Base-by-base conservation (phyloP, 2,888 invertebrate species). In the Lasioglossum morio region DNA sequence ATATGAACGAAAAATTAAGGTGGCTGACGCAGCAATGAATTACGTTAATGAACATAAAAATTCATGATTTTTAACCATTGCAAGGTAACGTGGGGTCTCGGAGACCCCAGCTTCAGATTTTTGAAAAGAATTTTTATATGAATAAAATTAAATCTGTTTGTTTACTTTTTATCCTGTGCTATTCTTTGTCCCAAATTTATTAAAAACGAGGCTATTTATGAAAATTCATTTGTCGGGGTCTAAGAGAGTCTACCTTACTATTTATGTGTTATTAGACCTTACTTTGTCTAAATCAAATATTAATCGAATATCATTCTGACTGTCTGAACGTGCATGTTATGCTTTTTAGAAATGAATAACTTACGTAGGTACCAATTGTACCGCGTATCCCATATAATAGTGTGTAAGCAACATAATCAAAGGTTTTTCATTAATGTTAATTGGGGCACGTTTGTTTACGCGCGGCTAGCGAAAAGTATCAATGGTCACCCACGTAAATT, bases 401-500 rank as follows among this genome's bases (percentile, higher is more conserved):
- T n/a, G n/a, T n/a, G n/a, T n/a, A n/a, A n/a, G n/a, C n/a, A n/a
- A n/a, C n/a, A 3, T 4, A 4, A 46, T 46, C 46, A 5, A 53
- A n/a, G 19, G 3, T 63, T n/a, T 75, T 66, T 60, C 78, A 63
- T 78, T 69, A 72, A 53, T 23, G 34, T 48, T 4, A 30, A 34
- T 19, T n/a, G 40, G 37, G 8, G n/a, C n/a, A 14, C 48, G 34
- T 43, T 48, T 70, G 53, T 70, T 75, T 66, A 73, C 43, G 34
- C 48, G 30, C 30, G 27, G 43, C 23, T 16, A 53, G 10, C 30
- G 53, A 69, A 69, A 85, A 77, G 40, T 66, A 87, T 83, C 75
- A 83, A 86, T 87, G 78, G 66, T 72, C 77, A 46, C 46, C 70
- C 78, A 77, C 60, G 30, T 74, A 72, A 23, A 70, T 75, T 48